Conservation (phyloP, 1,140 invertebrate species). For the Drosophila lowei region DNA sequence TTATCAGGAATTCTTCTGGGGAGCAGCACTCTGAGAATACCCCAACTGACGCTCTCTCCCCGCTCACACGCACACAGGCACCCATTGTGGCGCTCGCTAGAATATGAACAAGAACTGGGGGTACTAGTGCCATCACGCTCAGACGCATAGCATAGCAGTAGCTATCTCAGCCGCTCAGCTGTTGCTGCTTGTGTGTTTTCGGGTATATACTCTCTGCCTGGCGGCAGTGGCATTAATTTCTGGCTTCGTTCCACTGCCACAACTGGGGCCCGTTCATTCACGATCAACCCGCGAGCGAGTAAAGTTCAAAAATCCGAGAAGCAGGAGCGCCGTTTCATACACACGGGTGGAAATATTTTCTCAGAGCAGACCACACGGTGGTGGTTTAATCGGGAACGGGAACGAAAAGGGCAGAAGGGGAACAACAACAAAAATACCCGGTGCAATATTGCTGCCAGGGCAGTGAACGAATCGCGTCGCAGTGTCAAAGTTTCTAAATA, state of each 20-base stretch:
- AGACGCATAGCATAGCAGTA: not conserved
- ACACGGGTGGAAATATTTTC: slow-evolving; percentile 76
- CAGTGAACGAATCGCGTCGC: too few species aligned
- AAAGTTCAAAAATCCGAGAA: slow-evolving; percentile 45
- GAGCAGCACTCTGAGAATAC: too few species aligned
- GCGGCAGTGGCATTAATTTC: slow-evolving; percentile 40
- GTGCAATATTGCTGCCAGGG: slow-evolving; percentile 22
- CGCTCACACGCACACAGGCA: not conserved
- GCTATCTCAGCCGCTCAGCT: slow-evolving; percentile 1
- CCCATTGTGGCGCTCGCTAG: slow-evolving; percentile 12
- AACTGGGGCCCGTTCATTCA: slow-evolving; percentile 61
- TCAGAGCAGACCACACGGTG: slow-evolving; percentile 32
- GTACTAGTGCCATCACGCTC: slow-evolving; percentile 19
- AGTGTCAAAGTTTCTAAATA: slow-evolving; percentile 32
- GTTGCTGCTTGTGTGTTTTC: slow-evolving; percentile 23
- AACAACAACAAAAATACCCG: slow-evolving; percentile 8
- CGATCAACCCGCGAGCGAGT: slow-evolving; percentile 70
- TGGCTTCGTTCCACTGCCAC: slow-evolving; percentile 64
- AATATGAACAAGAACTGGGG: slow-evolving; percentile 35
- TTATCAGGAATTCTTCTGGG: slow-evolving; percentile 2
- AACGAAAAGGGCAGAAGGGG: slow-evolving; percentile 23
- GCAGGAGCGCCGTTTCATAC: slow-evolving; percentile 21
- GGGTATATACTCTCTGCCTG: slow-evolving; percentile 8
- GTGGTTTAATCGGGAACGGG: slow-evolving; percentile 63
- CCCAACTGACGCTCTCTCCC: too few species aligned